Percentiles rank a stretch among this genome's conserved stretches.
Conservation (phyloP, 1,140 invertebrate species). For the Cepaea nemoralis region DNA sequence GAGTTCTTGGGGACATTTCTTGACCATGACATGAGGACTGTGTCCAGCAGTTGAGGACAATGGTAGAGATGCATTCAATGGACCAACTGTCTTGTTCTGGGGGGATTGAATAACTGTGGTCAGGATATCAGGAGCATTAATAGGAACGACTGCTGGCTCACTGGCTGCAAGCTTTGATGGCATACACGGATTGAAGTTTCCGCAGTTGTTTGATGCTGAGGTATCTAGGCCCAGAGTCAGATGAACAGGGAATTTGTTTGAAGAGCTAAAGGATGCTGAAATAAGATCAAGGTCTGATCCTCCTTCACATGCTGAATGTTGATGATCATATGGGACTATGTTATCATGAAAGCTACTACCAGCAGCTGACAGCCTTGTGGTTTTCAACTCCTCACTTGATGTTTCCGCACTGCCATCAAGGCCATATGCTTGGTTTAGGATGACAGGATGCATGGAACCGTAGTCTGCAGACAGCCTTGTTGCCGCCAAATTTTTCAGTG, state of each 20-base stretch:
- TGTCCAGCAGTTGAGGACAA: not conserved
- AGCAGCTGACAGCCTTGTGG: not conserved
- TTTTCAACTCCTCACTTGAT: not conserved
- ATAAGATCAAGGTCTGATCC: not conserved
- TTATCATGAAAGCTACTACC: not conserved
- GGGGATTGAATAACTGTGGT: conserved; percentile 4
- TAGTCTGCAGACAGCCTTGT: not conserved
- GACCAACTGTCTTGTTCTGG: conserved; percentile 13
- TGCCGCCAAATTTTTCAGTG: not conserved
- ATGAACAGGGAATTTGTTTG: not conserved
- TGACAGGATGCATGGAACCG: conserved; percentile 19
- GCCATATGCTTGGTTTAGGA: not conserved
- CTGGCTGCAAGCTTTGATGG: not conserved
- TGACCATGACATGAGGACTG: not conserved
- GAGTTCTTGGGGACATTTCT: not conserved
- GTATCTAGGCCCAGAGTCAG: not conserved
- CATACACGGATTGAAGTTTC: not conserved
- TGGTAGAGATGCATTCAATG: not conserved
- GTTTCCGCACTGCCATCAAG: not conserved
- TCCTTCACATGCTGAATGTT: not conserved
- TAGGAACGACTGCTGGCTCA: not conserved
- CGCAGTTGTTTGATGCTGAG: not conserved
- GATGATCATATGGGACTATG: not conserved
- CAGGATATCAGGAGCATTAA: not conserved
- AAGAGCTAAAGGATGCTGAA: not conserved